Evolutionary conservation across 1,140 invertebrate genomes (phyloP).

Genomic region (Cotesia chilonis): DNA sequence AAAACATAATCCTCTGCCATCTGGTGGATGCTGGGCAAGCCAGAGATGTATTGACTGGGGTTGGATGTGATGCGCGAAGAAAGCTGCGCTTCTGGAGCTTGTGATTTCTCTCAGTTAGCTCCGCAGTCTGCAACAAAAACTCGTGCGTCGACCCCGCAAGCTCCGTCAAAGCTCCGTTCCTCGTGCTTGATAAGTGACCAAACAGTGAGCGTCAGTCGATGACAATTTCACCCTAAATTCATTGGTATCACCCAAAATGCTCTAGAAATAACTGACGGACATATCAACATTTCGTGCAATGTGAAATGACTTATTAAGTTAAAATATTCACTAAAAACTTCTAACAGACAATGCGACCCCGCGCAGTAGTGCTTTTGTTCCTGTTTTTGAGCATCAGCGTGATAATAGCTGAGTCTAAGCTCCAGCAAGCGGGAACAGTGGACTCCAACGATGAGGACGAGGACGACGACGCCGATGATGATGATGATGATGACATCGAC

Average conservation of each 20-base stretch:
- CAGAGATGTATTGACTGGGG: conserved; percentile 65
- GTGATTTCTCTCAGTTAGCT: conserved; percentile 56
- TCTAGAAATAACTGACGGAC: too few species aligned
- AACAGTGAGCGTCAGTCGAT: too few species aligned
- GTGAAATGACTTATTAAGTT: background rate
- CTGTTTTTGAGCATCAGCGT: conserved; percentile 48
- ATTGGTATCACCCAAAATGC: too few species aligned
- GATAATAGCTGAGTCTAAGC: conserved; percentile 48
- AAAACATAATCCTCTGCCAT: conserved; percentile 49
- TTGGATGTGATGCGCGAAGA: conserved; percentile 58
- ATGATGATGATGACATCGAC: conserved; percentile 69
- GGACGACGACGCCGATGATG: conserved; percentile 70
- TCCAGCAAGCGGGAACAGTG: conserved; percentile 53
- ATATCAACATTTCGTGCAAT: background rate
- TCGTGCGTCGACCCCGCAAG: conserved; percentile 51
- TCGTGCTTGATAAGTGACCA: too few species aligned
- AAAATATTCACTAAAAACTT: background rate
- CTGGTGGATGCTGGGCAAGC: conserved; percentile 62
- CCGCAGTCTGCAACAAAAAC: conserved; percentile 64
- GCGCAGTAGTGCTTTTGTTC: conserved; percentile 48
- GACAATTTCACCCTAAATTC: too few species aligned
- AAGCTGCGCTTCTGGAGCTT: conserved; percentile 55
- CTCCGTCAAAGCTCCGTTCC: conserved; percentile 33
- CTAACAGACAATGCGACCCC: conserved; percentile 50
- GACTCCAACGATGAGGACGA: conserved; percentile 68